Conservation (phyloP, 2,113 vertebrate species). For the Mola mola region DNA sequence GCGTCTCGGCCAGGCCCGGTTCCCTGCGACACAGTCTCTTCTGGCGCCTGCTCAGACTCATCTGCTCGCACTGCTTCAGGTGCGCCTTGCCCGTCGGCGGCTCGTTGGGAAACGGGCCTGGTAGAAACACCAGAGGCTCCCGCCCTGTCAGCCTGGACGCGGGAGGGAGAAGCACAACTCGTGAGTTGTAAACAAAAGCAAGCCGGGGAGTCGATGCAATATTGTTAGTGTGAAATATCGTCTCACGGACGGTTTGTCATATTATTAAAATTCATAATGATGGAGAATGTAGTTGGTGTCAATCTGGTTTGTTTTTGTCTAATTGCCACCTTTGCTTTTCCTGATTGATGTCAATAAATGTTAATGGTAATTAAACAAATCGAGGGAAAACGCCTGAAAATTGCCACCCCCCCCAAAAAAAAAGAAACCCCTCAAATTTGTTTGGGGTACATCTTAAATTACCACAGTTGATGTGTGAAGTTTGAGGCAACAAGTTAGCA, state of each 20-base stretch:
- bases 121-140: conserved; percentile 90
- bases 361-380: not conserved
- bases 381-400: not conserved
- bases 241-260: too few species aligned
- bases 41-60: conserved; percentile 90
- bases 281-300: too few species aligned
- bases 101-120: conserved; percentile 80
- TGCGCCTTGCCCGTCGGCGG: conserved; percentile 84
- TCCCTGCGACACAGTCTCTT: conserved; percentile 93
- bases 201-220: too few species aligned
- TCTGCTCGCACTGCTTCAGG: conserved; percentile 94
- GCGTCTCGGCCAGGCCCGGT: conserved; percentile 92
- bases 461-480: rapidly evolving
- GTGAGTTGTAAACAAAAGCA: too few species aligned
- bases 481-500: not conserved
- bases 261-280: too few species aligned
- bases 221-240: too few species aligned
- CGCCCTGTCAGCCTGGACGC: conserved; percentile 90
- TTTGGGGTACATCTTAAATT: not conserved
- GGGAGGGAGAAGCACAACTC: not conserved
- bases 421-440: not conserved
- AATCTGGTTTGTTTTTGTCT: too few species aligned
- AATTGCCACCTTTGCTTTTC: not conserved
- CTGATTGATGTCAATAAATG: not conserved
- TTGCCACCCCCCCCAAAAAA: not conserved